Base-by-base conservation (phyloP, 2,888 invertebrate genomes). In the Coenonympha arcania region DNA sequence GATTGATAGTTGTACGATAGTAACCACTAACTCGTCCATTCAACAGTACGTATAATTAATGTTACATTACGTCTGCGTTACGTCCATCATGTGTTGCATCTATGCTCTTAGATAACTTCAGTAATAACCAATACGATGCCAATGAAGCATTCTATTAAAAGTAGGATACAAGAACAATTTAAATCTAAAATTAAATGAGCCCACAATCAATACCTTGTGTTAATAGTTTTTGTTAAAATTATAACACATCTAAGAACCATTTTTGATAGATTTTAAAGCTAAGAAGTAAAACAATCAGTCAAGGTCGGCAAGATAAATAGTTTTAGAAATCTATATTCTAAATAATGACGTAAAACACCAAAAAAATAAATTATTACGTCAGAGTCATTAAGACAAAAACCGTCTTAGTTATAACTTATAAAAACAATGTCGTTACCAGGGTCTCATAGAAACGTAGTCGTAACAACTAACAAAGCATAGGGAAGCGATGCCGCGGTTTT, bases 361-460 rank as follows among this genome's bases (percentile, higher is more conserved):
- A 20, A 34, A 40, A 18, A 11, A 66, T 24, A 33, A 18, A 13
- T 18, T 11, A 26, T 26, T 68, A 66, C 64, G 66, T 57, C 64
- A 59, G 69, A 66, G 66, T 62, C 64, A 69, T 69, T 66, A 68
- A 65, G 66, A 68, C 63, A 59, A 64, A 36, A 42, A 45, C 3
- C 15, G 16, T 37, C n/a, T 37, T 49, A 28, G 37, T 40, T 31
- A 31, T 33, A 37, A n/a, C n/a, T n/a, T n/a, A n/a, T n/a, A n/a
- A n/a, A n/a, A n/a, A 41, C 33, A 6, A 40, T 31, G 11, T 40
- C 26, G 40, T 42, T 30, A 37, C 16, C 13, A 28, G 9, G 5
- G 18, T 2, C 18, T 9, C 26, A 28, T 30, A 30, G 11, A n/a
- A 40, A 41, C 30, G 43, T 20, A 36, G n/a, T 9, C 31, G 33